Percentiles rank a stretch among this genome's conserved stretches.
These are phyloP conservation scores for Lepidocyrtinus sp. DNA, from an alignment of 2,888 invertebrate species.

Conservation along the genomic window DNA sequence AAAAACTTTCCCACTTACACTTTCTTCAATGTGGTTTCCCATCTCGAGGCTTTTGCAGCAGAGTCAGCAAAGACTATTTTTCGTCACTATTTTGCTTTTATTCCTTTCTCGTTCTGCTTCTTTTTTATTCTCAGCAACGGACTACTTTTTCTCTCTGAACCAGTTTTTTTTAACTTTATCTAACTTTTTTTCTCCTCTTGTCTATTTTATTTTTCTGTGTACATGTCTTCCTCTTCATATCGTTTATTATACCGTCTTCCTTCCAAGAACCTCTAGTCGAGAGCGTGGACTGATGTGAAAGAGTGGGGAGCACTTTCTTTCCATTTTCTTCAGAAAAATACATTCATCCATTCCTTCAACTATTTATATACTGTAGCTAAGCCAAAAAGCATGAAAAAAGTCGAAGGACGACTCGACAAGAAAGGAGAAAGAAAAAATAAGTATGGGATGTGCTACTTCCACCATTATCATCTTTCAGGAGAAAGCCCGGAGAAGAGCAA, in stretches of 20 bases:
- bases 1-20: background rate
- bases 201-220: constrained; percentile 20
- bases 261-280: background rate
- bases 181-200: constrained; percentile 41
- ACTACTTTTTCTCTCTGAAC: constrained; percentile 22
- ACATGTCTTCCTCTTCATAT: background rate
- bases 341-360: constrained; percentile 17
- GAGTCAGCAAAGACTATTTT: constrained; percentile 6
- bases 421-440: constrained; percentile 25
- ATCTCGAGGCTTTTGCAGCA: constrained; percentile 1
- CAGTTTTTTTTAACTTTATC: constrained; percentile 22
- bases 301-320: constrained; percentile 12
- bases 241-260: constrained; percentile 20
- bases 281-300: background rate
- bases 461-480: constrained; percentile 35
- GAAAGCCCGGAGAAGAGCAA: constrained; percentile 8
- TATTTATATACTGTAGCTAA: constrained; percentile 14
- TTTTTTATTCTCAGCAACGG: background rate
- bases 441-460: constrained; percentile 51
- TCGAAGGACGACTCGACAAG: constrained; percentile 12
- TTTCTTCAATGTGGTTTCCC: background rate
- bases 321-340: constrained; percentile 33
- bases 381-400: constrained; percentile 48
- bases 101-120: background rate
- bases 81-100: background rate